These are phyloP conservation scores for Athripsodes cinereus DNA, from an alignment of 2,888 invertebrate species.

Conservation along the genomic window DNA sequence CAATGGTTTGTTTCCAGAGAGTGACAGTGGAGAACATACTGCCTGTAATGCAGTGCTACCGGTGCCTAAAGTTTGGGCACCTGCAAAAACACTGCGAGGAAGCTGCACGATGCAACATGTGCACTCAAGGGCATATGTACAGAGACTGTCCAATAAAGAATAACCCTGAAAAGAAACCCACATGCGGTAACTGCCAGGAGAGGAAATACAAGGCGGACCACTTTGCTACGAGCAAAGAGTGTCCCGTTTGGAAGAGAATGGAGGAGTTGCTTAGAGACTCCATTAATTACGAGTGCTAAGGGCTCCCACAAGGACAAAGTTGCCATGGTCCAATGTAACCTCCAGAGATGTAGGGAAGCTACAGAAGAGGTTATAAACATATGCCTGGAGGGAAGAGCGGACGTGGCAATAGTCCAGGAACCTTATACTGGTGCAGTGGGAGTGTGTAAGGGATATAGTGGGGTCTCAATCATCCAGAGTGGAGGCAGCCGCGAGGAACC, in stretches of 20 bases:
- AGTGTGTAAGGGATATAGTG: not conserved
- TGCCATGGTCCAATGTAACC: not conserved
- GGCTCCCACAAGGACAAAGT: not conserved
- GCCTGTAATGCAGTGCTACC: no score
- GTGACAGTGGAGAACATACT: no score
- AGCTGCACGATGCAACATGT: no score
- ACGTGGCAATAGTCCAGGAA: not conserved
- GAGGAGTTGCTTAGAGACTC: not conserved
- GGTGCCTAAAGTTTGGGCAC: no score
- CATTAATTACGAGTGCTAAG: not conserved
- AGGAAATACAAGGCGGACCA: no score
- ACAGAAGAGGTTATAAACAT: no score
- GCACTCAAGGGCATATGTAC: no score
- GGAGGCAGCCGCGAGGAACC: not conserved
- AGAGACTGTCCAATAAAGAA: no score
- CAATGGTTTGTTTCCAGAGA: no score
- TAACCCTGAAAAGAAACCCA: no score
- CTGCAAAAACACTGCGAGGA: no score
- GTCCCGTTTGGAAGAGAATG: not conserved
- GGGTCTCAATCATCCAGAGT: not conserved
- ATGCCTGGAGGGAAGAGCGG: not conserved
- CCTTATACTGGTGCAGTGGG: not conserved
- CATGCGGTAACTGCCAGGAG: no score
- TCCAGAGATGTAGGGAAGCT: not conserved
- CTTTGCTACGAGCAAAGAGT: not conserved